Evolutionary conservation across 2,797 vertebrate species (phyloP), one percentile per base, ranked within the genome.

Genomic region (Liasis olivaceus): DNA sequence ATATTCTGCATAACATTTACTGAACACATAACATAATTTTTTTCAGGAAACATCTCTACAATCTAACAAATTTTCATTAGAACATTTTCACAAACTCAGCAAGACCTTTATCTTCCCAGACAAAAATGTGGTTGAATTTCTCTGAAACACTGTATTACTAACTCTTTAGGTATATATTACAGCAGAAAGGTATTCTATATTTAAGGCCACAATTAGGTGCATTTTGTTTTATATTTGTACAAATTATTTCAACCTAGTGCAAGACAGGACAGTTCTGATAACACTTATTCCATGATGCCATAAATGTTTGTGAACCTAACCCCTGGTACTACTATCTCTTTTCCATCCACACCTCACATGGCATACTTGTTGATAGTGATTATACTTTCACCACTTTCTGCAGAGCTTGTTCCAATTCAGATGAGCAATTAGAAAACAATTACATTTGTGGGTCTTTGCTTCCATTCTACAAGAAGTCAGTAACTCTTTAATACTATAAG

Each of bases 1-100:
- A 89, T 87, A 90, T 51, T 15, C n/a, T 14, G 26, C 54, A 11
- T 20, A 51, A 95, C 93, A 95, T 92, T 28, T 47, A 69, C 26
- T 26, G 36, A 69, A 51, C 72, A 72, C 90, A 86, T 54, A 11
- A 62, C 12, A 58, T 22, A 26, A n/a, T 87, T 17, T 84, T 95
- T 93, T 93, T 62, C 77, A 54, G 0, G 86, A 88, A 90, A 89
- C 88, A 92, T 31, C 77, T 87, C n/a, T 66, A n/a, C 95, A 89
- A 91, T 36, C 14, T 63, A 86, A 87, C 47, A 31, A 0, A 0
- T 51, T 94, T 93, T 93, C 89, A 91, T n/a, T 69, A 87, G 72
- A 81, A 12, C 0, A 0, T 90, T 26, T 20, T 92, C 24, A 81
- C 88, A 26, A 0, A 0, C 42, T 62, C 28, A 85, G 90, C n/a